These are phyloP conservation scores for Drosophila repletoides DNA, from an alignment of 1,140 invertebrate species.

Conservation along the genomic window DNA sequence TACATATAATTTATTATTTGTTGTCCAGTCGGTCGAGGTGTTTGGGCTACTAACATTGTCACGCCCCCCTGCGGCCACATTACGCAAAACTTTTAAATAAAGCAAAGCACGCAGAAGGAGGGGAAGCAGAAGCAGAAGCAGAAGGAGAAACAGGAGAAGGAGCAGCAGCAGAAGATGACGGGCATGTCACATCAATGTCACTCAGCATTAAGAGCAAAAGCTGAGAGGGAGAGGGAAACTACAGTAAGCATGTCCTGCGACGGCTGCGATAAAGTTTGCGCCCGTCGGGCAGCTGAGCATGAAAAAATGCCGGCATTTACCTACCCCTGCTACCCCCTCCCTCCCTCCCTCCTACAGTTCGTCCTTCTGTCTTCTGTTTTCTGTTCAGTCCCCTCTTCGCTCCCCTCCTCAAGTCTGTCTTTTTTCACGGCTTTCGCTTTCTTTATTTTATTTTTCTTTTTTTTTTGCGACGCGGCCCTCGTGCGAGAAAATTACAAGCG, in stretches of 20 bases:
- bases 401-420: slow-evolving; percentile 8
- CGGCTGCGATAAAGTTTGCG: slow-evolving; percentile 61
- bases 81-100: slow-evolving; percentile 77
- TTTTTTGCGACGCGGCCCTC: slow-evolving; percentile 17
- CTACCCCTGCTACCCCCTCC: neutral
- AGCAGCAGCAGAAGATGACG: slow-evolving; percentile 56
- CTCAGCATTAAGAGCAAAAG: slow-evolving; percentile 66
- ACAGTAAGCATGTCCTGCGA: slow-evolving; percentile 60
- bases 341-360: neutral
- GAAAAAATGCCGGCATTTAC: slow-evolving; percentile 39
- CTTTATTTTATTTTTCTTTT: slow-evolving; percentile 9
- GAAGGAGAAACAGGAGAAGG: neutral
- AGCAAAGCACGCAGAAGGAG: slow-evolving; percentile 36
- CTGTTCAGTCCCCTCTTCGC: neutral
- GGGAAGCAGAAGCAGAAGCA: neutral
- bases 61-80: slow-evolving; percentile 61
- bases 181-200: slow-evolving; percentile 78
- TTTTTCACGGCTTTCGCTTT: slow-evolving; percentile 59
- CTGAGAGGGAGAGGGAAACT: neutral
- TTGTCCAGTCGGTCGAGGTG: slow-evolving; percentile 37
- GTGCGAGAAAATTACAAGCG: slow-evolving; percentile 74
- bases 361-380: slow-evolving; percentile 12
- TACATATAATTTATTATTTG: slow-evolving; percentile 79
- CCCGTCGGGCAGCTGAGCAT: slow-evolving; percentile 45
- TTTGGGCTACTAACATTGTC: slow-evolving; percentile 61